Percentiles rank a stretch among this genome's conserved stretches.
Evolutionary conservation across 2,797 vertebrate genomes (phyloP).

Genomic region (Florisuga fusca): DNA sequence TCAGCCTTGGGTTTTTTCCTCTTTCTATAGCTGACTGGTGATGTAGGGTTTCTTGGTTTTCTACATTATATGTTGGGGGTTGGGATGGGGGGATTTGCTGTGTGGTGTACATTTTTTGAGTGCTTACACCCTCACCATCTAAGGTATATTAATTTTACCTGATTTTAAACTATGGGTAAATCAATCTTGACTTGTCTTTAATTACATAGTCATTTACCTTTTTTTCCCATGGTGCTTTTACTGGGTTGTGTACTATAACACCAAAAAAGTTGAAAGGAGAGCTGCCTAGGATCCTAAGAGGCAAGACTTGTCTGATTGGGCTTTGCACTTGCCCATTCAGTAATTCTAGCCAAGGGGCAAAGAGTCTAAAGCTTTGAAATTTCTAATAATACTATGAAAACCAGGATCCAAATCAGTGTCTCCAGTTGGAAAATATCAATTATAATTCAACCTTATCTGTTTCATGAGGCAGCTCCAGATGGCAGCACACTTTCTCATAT

Average conservation of each 20-base stretch:
- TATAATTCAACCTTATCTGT: neutral
- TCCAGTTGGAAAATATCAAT: neutral
- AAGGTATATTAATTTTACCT: neutral
- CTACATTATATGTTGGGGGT: neutral
- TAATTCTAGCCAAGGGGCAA: neutral
- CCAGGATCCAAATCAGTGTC: neutral
- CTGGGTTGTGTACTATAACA: neutral
- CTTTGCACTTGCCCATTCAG: neutral
- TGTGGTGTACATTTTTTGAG: neutral
- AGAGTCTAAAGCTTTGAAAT: neutral
- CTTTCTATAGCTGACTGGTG: neutral
- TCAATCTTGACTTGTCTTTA: neutral
- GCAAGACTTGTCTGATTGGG: rapidly evolving
- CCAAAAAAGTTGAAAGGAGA: neutral
- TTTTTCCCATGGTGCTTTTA: neutral
- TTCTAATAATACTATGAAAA: neutral
- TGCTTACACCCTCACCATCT: neutral
- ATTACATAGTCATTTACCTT: neutral
- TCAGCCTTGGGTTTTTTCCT: neutral
- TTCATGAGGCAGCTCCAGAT: neutral
- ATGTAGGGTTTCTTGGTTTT: neutral
- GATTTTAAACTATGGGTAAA: neutral
- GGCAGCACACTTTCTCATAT: neutral
- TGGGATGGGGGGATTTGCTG: neutral
- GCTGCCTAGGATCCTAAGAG: neutral